Evolutionary conservation across 2,888 invertebrate genomes (phyloP).

Genomic region (Acanthacorydalis orientalis): DNA sequence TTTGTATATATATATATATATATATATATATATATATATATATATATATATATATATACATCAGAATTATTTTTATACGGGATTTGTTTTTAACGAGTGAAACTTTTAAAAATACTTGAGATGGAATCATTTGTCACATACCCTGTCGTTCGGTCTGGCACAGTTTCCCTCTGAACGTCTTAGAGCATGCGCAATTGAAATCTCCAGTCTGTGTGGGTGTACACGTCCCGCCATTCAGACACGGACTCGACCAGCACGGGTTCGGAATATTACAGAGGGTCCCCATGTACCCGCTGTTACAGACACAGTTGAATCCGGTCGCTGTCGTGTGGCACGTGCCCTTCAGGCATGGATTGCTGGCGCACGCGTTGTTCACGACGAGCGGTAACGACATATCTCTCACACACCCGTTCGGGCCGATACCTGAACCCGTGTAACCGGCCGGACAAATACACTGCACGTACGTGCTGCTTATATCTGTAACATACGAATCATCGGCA

Average conservation of each 20-base stretch:
- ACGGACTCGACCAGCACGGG: slow-evolving; percentile 56
- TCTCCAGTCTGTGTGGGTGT: slow-evolving; percentile 12
- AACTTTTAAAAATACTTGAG: not conserved
- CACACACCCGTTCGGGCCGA: slow-evolving; percentile 60
- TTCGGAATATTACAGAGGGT: slow-evolving; percentile 42
- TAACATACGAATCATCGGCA: slow-evolving; percentile 7
- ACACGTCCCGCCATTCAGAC: slow-evolving; percentile 69
- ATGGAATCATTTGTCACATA: slow-evolving; percentile 12
- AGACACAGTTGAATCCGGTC: slow-evolving; percentile 35
- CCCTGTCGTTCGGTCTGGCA: slow-evolving; percentile 41
- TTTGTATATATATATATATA: too few relatives aligned
- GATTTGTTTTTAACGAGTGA: too few relatives aligned
- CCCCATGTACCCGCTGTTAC: slow-evolving; percentile 32
- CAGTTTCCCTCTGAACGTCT: slow-evolving; percentile 43
- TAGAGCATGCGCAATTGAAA: slow-evolving; percentile 43
- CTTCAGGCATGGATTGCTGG: slow-evolving; percentile 33
- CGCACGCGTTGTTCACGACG: slow-evolving; percentile 24
- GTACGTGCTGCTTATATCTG: slow-evolving; percentile 31
- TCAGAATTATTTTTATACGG: too few relatives aligned
- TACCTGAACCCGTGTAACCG: slow-evolving; percentile 64
- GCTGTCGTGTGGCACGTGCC: slow-evolving; percentile 28
- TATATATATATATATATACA: not conserved
- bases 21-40: too few relatives aligned
- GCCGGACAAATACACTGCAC: slow-evolving; percentile 61
- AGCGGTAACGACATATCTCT: slow-evolving; percentile 12